Evolutionary conservation across 2,113 vertebrate genomes (phyloP), one percentile per base, ranked within the genome.

Genomic region (Microcebus jonahi): DNA sequence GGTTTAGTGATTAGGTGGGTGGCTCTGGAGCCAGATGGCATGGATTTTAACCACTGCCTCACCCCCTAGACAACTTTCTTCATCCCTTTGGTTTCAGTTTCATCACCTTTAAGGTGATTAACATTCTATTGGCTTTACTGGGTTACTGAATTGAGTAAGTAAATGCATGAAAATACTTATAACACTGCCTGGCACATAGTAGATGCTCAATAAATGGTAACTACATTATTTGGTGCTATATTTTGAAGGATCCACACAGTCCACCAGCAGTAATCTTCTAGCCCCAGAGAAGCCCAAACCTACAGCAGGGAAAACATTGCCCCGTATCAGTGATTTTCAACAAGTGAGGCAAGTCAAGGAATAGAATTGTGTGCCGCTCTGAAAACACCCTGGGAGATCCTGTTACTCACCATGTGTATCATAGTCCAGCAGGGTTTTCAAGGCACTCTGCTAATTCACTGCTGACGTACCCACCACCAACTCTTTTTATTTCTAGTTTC

Each of bases 81-180:
- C 21, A 70, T 6, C 34, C 20, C 57, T 77, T 12, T 13, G 29
- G 70, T 67, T 29, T 91, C 57, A 9, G 34, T 50, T 67, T 96
- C 27, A 50, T 92, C 86, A 63, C 14, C 20, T 29, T 15, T 6
- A 27, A 31, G 27, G 25, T 20, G 29, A 83, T 50, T 34, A n/a
- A 31, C 50, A 73, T 57, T 10, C 10, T 48, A 31, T 25, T 2
- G 0, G 42, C 29, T 70, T 86, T 71, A 50, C 15, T 34, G 25
- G 31, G 48, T 95, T 85, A 89, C n/a, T 95, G 79, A 88, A 89
- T 13, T 91, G n/a, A 86, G 12, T 42, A 76, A 83, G 67, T 31
- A 93, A 93, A 68, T 21, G 0, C 1, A 20, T 42, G 8, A 59
- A 81, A 71, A 65, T 77, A 65, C 61, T 57, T 91, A 55, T 23